A percentile compares a stretch with the other conserved stretches of the same genome.
Conservation (phyloP, 2,797 vertebrate genomes). For the Pelodytes ibericus region DNA sequence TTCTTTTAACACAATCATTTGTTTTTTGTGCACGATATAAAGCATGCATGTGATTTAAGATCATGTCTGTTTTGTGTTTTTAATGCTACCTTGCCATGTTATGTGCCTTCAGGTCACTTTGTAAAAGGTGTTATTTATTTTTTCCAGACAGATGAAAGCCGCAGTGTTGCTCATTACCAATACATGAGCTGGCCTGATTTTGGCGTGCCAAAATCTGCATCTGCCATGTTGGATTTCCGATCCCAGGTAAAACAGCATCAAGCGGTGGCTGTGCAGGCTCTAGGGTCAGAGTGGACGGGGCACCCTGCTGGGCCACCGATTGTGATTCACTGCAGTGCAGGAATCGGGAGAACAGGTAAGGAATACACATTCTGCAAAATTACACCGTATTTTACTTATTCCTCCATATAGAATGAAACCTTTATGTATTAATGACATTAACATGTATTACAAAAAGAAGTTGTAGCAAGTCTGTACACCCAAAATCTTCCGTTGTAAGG, state of each 20-base stretch:
- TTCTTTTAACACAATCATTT: too few relatives aligned
- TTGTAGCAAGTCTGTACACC: too few relatives aligned
- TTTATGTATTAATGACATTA: too few relatives aligned
- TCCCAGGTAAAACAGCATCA: conserved; percentile 78
- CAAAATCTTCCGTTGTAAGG: too few relatives aligned
- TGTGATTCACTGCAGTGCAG: conserved; percentile 85
- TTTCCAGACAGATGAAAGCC: conserved; percentile 77
- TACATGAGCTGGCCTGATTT: conserved; percentile 90
- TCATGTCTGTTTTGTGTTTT: too few relatives aligned
- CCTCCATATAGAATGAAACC: too few relatives aligned
- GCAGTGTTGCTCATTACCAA: conserved; percentile 82
- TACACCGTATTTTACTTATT: too few relatives aligned
- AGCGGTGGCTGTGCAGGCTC: conserved; percentile 70
- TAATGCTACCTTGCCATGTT: too few relatives aligned
- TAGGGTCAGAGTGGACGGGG: conserved; percentile 77
- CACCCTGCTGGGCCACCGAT: conserved; percentile 79
- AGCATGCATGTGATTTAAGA: too few relatives aligned
- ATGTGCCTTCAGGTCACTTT: too few relatives aligned
- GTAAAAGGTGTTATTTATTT: not conserved
- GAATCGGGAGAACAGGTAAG: conserved; percentile 84
- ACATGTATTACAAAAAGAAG: too few relatives aligned
- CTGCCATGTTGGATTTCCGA: conserved; percentile 84
- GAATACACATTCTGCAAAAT: not conserved
- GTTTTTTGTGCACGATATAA: too few relatives aligned
- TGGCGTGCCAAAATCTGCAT: conserved; percentile 84